A percentile compares a stretch with the other conserved stretches of the same genome.
These are phyloP conservation scores for Caenorhabditis uteleia DNA, from an alignment of 2,888 invertebrate genomes.

Conservation along the genomic window DNA sequence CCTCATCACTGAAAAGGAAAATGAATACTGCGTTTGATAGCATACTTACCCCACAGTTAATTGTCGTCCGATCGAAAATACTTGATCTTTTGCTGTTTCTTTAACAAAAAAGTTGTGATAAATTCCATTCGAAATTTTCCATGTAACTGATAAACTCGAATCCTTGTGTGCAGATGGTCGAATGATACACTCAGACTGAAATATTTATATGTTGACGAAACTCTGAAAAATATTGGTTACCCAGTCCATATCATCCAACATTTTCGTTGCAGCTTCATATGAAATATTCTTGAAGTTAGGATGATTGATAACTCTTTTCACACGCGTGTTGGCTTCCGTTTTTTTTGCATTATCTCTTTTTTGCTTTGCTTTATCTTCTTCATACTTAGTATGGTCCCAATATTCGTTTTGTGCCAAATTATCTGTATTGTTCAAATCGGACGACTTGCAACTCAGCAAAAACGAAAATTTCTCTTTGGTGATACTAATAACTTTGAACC, in stretches of 20 bases:
- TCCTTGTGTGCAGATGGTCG: conserved; percentile 93
- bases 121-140: conserved; percentile 87
- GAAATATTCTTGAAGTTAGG: conserved; percentile 96
- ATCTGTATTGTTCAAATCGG: conserved; percentile 22
- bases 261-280: conserved; percentile 86
- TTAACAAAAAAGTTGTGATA: conserved; percentile 94
- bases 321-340: conserved; percentile 71
- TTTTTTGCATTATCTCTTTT: conserved; percentile 76
- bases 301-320: conserved; percentile 95
- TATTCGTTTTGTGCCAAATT: conserved; percentile 75
- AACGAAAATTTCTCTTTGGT: conserved; percentile 30
- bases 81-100: conserved; percentile 94
- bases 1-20: conserved; percentile 71
- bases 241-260: conserved; percentile 89
- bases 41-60: conserved; percentile 70
- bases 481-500: conserved; percentile 23
- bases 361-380: conserved; percentile 81
- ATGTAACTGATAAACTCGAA: conserved; percentile 94
- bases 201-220: background rate
- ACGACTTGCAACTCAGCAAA: conserved; percentile 31
- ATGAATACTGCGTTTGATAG: background rate
- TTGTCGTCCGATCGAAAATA: conserved; percentile 81
- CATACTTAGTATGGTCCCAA: conserved; percentile 86
- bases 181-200: conserved; percentile 87
- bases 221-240: conserved; percentile 11